Evolutionary conservation across 2,797 vertebrate genomes (phyloP).

Genomic region (Euphonia xanthogaster): DNA sequence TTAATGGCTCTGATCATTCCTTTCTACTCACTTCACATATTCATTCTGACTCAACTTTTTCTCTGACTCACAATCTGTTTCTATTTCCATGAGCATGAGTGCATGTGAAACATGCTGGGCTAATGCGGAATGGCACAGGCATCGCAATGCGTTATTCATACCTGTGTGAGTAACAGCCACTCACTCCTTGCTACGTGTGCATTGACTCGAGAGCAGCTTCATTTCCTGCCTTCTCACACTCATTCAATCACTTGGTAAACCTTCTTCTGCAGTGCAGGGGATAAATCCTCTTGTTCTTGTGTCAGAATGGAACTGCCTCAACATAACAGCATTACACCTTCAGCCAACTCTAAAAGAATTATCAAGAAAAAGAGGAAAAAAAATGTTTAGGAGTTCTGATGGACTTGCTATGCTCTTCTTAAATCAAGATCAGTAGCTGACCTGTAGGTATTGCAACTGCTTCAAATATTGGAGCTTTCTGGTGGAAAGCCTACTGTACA

Average conservation of each 20-base stretch:
- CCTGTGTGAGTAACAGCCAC: slow-evolving; percentile 44
- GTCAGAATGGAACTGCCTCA: background rate
- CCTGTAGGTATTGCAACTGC: background rate
- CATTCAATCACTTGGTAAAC: background rate
- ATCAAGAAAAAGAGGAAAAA: background rate
- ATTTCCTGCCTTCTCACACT: background rate
- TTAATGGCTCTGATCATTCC: background rate
- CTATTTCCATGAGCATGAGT: slow-evolving; percentile 28
- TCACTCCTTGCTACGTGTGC: background rate
- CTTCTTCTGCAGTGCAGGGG: background rate
- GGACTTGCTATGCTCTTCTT: background rate
- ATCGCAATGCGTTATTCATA: slow-evolving; percentile 51
- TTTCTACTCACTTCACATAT: slow-evolving; percentile 49
- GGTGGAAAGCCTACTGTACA: background rate
- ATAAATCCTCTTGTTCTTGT: background rate
- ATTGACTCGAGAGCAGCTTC: background rate
- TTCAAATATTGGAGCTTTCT: background rate
- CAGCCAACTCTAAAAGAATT: background rate
- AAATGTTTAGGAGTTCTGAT: background rate
- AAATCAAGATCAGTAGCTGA: background rate
- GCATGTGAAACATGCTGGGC: background rate
- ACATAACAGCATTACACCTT: background rate
- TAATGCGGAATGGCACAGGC: slow-evolving; percentile 19
- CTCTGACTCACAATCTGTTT: slow-evolving; percentile 54
- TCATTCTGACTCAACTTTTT: slow-evolving; percentile 55